Conservation (phyloP, 2,888 invertebrate genomes). For the Eupeodes latifasciatus region DNA sequence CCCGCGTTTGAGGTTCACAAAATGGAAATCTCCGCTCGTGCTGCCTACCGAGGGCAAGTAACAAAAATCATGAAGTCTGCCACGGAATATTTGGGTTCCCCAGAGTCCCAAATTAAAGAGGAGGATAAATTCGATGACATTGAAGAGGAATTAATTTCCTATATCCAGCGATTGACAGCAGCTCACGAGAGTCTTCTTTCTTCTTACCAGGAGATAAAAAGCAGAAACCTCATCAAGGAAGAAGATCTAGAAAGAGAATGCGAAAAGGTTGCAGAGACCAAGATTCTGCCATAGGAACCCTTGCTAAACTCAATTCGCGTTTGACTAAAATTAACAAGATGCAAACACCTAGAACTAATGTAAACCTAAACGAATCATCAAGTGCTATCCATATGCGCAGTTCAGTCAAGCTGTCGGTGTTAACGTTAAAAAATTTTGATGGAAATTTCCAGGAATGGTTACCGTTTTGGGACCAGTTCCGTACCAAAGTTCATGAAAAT, state of each 20-base stretch:
- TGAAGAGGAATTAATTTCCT: too few relatives aligned
- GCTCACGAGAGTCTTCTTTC: too few relatives aligned
- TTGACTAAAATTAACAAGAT: not conserved
- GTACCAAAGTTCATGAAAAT: conserved; percentile 33
- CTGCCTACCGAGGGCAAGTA: too few relatives aligned
- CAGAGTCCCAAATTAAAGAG: too few relatives aligned
- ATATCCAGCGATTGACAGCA: too few relatives aligned
- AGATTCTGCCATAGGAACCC: conserved; percentile 37
- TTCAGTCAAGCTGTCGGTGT: not conserved
- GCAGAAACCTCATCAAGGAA: too few relatives aligned
- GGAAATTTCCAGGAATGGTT: conserved; percentile 23
- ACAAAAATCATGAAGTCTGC: too few relatives aligned
- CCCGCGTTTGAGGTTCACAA: too few relatives aligned
- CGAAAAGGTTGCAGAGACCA: conserved; percentile 29
- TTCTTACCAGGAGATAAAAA: too few relatives aligned
- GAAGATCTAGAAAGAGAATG: conserved; percentile 5
- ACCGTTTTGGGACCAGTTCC: conserved; percentile 44
- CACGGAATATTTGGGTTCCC: too few relatives aligned
- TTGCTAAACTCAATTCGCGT: conserved; percentile 10
- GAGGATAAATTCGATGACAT: too few relatives aligned
- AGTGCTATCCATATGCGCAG: not conserved
- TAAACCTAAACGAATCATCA: conserved; percentile 5
- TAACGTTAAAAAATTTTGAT: conserved; percentile 2
- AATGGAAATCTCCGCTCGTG: too few relatives aligned
- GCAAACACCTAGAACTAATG: not conserved